A percentile compares a stretch with the other conserved stretches of the same genome.
Evolutionary conservation across 37 sponge, comb jelly and placozoan species (phyloP).

Genomic region (Aplysina aerophoba): DNA sequence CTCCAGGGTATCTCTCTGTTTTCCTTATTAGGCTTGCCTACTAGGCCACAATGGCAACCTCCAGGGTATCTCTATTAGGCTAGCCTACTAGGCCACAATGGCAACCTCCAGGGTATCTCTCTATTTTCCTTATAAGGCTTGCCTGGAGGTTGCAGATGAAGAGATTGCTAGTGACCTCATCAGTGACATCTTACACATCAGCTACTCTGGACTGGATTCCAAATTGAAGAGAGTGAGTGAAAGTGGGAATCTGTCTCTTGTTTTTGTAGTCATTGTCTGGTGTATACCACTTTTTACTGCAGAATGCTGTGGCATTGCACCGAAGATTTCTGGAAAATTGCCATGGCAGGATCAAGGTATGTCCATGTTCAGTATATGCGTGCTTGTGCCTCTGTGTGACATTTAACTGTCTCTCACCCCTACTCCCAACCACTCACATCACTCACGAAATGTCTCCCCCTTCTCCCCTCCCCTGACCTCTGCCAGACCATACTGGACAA

Average conservation of each 20-base stretch:
- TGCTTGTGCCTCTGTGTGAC: too few relatives aligned
- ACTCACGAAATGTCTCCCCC: too few relatives aligned
- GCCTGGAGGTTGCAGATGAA: conserved; percentile 70
- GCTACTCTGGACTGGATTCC: conserved; percentile 60
- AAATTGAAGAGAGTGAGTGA: conserved; percentile 74
- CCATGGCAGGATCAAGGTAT: background rate
- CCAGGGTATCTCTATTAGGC: too few relatives aligned
- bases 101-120: too few relatives aligned
- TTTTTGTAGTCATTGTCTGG: background rate
- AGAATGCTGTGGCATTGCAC: background rate
- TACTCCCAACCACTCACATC: too few relatives aligned
- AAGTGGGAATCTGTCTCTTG: background rate
- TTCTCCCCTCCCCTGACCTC: too few relatives aligned
- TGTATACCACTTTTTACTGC: background rate
- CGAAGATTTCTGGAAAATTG: conserved; percentile 14
- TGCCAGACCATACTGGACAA: too few relatives aligned
- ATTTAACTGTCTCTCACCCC: too few relatives aligned
- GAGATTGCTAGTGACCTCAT: conserved; percentile 78
- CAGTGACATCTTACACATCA: conserved; percentile 71
- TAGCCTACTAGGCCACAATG: too few relatives aligned
- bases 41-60: too few relatives aligned
- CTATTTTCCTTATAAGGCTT: conserved; percentile 55
- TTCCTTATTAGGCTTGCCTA: too few relatives aligned
- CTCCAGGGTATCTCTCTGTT: conserved; percentile 5
- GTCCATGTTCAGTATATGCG: too few relatives aligned